Percentiles rank a stretch among this genome's conserved stretches.
These are phyloP conservation scores for Drosophila orosa DNA, from an alignment of 1,140 invertebrate species.

Conservation along the genomic window DNA sequence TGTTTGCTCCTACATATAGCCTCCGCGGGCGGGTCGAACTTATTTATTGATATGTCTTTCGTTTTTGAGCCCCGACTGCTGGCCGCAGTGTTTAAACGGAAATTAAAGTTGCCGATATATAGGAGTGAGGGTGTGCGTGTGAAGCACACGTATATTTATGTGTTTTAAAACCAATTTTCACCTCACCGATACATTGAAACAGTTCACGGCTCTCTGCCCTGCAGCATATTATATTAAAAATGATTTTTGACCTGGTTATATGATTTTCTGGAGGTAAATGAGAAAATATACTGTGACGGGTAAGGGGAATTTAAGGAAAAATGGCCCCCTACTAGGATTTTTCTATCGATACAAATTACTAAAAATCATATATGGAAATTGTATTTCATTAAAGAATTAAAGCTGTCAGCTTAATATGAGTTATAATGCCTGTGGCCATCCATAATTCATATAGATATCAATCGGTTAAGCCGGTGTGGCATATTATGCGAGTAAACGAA, in stretches of 20 bases:
- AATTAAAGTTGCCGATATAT: conserved; percentile 61
- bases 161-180: conserved; percentile 43
- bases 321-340: neutral
- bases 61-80: conserved; percentile 53
- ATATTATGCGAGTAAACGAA: conserved; percentile 53
- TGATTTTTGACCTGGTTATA: neutral
- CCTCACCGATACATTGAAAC: neutral
- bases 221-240: conserved; percentile 6
- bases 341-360: neutral
- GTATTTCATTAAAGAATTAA: conserved; percentile 13
- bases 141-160: neutral
- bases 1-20: conserved; percentile 2
- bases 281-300: neutral
- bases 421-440: conserved; percentile 23
- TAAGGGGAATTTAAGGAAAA: neutral
- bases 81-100: conserved; percentile 68
- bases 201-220: neutral
- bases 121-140: conserved; percentile 12
- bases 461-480: conserved; percentile 41
- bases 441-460: conserved; percentile 45
- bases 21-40: conserved; percentile 26
- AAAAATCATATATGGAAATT: neutral
- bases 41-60: conserved; percentile 75
- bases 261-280: neutral
- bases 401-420: conserved; percentile 1